Percentiles rank a stretch among this genome's conserved stretches.
These are phyloP conservation scores for Phrynocephalus versicolor DNA, from an alignment of 2,113 vertebrate species.

Conservation along the genomic window DNA sequence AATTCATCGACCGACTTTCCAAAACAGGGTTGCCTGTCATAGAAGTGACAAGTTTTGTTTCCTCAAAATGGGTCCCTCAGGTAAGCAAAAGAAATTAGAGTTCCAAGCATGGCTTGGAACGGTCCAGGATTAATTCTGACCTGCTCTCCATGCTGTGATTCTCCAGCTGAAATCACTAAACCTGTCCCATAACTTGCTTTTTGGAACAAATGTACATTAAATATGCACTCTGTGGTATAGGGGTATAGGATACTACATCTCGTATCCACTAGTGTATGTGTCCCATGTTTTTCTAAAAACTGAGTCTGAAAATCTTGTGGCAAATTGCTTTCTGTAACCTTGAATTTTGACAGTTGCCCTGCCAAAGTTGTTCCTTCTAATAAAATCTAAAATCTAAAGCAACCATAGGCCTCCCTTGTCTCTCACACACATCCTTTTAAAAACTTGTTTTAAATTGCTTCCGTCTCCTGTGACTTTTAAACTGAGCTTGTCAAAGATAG, in stretches of 20 bases:
- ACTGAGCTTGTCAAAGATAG: conserved; percentile 26
- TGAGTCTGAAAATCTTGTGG: not conserved
- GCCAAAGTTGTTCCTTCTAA: not conserved
- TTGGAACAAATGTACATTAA: not conserved
- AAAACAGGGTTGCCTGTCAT: conserved; percentile 88
- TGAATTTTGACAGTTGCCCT: not conserved
- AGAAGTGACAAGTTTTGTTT: conserved; percentile 95
- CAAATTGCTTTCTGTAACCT: conserved; percentile 7
- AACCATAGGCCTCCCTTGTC: conserved; percentile 24
- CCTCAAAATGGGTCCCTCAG: conserved; percentile 95
- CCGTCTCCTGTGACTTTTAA: conserved; percentile 32
- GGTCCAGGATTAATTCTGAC: not conserved
- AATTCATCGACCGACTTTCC: conserved; percentile 91
- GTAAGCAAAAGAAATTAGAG: conserved; percentile 71
- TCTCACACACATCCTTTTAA: conserved; percentile 5
- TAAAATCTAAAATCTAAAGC: conserved; percentile 21
- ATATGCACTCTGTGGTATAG: not conserved
- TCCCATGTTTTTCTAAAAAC: not conserved
- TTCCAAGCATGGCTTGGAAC: not conserved
- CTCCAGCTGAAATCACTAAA: not conserved
- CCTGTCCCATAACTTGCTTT: not conserved
- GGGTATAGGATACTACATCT: not conserved
- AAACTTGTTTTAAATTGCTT: conserved; percentile 53
- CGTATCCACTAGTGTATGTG: not conserved
- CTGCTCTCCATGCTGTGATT: not conserved